Base-by-base conservation (phyloP, 2,113 vertebrate genomes). In the Nipponia nippon region DNA sequence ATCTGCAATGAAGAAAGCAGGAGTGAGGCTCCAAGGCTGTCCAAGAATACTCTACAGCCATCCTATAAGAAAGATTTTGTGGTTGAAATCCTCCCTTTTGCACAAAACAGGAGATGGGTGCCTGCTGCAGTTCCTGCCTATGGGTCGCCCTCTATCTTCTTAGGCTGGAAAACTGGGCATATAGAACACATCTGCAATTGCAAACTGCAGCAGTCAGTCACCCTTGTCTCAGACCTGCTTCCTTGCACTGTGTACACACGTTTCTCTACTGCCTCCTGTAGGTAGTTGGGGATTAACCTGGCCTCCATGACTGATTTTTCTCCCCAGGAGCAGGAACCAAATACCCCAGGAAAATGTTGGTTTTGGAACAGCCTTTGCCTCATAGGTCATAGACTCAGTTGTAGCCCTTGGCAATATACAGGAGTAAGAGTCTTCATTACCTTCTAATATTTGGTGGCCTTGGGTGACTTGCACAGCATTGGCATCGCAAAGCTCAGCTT, bases 81-180 rank as follows among this genome's bases (percentile, higher is more conserved):
- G 14, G 27, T 71, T 89, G 53, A 61, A 47, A 77, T 42, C 19
- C 9, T 83, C 29, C 38, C 2, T 62, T 88, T 77, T 49, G 27
- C 22, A 10, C 5, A 0, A 29, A 75, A 47, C 0, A 1, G 18
- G 10, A 65, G 25, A 29, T 38, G 42, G 29, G 16, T n/a, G 36
- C n/a, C 10, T 80, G 66, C 66, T 83, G 80, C 53, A 44, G 12
- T 9, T 27, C 23, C 65, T 65, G 32, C 10, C 8, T 18, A 0
- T 22, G 38, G 55, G n/a, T 88, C 27, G 46, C 29, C 17, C 3
- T 63, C 2, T 55, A 63, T n/a, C 20, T 71, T 36, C 22, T n/a
- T 6, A 9, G 76, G 2, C 14, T 32, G 52, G 11, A 21, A 18
- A 16, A 1, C 14, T 42, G 50, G 13, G 3, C 63, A 2, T 58